Base-by-base conservation (phyloP, 2,797 vertebrate genomes). In the Champsocephalus esox region DNA sequence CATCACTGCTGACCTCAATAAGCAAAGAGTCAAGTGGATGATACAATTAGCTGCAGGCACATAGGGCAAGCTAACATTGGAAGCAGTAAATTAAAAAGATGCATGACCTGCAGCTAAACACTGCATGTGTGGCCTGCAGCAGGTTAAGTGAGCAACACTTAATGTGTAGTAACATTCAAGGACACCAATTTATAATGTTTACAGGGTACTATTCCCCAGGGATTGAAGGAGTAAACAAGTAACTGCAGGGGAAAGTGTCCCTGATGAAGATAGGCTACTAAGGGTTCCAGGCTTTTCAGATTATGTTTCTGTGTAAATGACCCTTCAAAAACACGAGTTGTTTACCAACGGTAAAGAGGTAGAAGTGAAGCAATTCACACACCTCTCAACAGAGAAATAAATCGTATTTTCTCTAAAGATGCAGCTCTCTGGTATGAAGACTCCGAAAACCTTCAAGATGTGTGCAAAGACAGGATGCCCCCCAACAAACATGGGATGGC, bases 381-480 rank as follows among this genome's bases (percentile, higher is more conserved):
- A 24, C 16, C 16, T 5, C 46, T 69, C 21, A 64, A 66, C 55
- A 55, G 12, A 63, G 5, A 60, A 64, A 19, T 12, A 34, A 43
- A 65, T 55, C 34, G 5, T 17, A 38, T 9, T 41, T 54, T 17
- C 16, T 54, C 41, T 49, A 3, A 16, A 50, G 46, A 41, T 10
- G 50, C 10, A 74, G 48, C 34, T 38, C 6, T 38, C 34, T 38
- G 34, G 34, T 38, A 38, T 9, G 34, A 38, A 38, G 34, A 38
- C 0, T 38, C 34, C 9, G 34, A 38, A 16, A 81, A 67, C 68
- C 17, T 70, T 59, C 28, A 58, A 68, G 48, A 81, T 62, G 69
- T 52, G 41, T 64, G 8, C 55, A 67, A 65, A 63, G 68, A 65
- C 83, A 86, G 81, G 79, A 88, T 89, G 79, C 65, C 21, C 21